Evolutionary conservation across 2,888 invertebrate species (phyloP).

Genomic region (Andrena camellia): DNA sequence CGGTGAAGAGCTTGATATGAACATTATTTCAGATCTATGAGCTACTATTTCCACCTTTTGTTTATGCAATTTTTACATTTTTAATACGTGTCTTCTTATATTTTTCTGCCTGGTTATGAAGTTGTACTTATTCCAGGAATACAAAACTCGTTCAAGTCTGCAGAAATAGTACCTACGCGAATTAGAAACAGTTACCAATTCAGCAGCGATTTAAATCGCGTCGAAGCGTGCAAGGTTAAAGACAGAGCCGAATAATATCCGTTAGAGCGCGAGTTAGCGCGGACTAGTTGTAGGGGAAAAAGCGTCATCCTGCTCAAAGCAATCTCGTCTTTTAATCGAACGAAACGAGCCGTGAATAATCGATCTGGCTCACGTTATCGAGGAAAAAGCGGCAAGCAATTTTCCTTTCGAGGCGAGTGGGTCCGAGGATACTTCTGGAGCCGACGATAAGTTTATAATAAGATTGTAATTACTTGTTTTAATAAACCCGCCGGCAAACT

Average conservation of each 20-base stretch:
- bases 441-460: slow-evolving; percentile 59
- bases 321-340: slow-evolving; percentile 50
- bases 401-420: slow-evolving; percentile 22
- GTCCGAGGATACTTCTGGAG: neutral
- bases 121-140: no score
- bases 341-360: slow-evolving; percentile 49
- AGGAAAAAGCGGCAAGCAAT: slow-evolving; percentile 35
- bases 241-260: slow-evolving; percentile 14
- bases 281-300: neutral
- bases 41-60: no score
- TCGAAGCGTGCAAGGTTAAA: slow-evolving; percentile 3
- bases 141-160: neutral
- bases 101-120: no score
- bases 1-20: no score
- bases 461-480: slow-evolving; percentile 62
- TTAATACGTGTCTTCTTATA: no score
- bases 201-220: neutral
- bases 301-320: neutral
- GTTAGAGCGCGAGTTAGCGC: slow-evolving; percentile 5
- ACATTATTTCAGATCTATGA: no score
- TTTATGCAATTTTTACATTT: no score
- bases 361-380: slow-evolving; percentile 43
- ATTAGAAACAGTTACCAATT: neutral
- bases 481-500: slow-evolving; percentile 62
- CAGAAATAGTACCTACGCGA: neutral